Conservation (phyloP, 2,113 vertebrate genomes). For the Cavia aperea region DNA sequence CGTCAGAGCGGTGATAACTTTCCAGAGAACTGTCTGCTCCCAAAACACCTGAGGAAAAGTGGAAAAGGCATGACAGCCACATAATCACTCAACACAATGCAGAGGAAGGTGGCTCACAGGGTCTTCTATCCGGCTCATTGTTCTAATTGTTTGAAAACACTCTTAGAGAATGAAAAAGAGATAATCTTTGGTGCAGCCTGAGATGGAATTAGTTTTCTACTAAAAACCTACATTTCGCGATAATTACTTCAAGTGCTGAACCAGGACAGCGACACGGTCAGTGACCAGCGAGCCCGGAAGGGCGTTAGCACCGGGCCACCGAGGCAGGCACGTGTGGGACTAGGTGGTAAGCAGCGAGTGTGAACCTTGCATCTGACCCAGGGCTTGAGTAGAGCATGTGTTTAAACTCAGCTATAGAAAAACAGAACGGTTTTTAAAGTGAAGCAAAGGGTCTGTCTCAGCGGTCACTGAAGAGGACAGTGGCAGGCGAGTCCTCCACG, state of each 20-base stretch:
- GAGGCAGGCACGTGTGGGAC: no score
- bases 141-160: not conserved
- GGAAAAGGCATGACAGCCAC: not conserved
- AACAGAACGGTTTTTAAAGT: not conserved
- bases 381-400: not conserved
- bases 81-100: not conserved
- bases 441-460: not conserved
- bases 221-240: not conserved
- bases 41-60: not conserved
- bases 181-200: not conserved
- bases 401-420: not conserved
- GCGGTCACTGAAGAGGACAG: not conserved
- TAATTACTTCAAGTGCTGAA: not conserved
- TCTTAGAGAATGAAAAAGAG: not conserved
- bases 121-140: not conserved
- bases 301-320: not conserved
- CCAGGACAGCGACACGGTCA: not conserved
- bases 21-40: not conserved
- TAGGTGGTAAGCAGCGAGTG: rapidly evolving
- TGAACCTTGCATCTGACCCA: not conserved
- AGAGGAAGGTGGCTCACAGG: not conserved
- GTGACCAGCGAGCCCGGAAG: not conserved
- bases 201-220: not conserved
- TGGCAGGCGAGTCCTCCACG: not conserved
- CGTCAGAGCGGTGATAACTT: not conserved